Base-by-base conservation (phyloP, 35 echinoderm and acorn worm genomes). In the Stichopus chloronotus region DNA sequence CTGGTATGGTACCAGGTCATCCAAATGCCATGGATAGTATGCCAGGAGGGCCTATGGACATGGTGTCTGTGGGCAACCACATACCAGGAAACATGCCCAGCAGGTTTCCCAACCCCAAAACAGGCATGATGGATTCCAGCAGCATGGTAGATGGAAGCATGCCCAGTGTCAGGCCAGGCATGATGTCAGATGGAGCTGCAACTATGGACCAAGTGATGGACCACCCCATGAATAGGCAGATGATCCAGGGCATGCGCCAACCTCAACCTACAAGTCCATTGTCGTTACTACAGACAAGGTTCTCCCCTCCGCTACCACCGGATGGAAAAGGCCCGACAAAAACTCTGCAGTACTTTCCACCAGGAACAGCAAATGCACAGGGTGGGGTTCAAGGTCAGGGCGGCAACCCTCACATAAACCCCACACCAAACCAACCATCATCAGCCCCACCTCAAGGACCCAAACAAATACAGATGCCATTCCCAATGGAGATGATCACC, bases 321-420 rank as follows among this genome's bases (percentile, higher is more conserved):
- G 97, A 99, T 72, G 95, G 95, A 14, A 99, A 99, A 90, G 97
- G 97, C 90, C 97, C 97, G 65, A 99, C 96, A 79, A 96, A 99
- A 72, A 99, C 97, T n/a, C 84, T 99, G 84, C 97, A 99, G 92
- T 99, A 99, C 92, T 99, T 99, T 76, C 97, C 97, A 2, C 86
- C 93, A 77, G 93, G 90, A 43, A 72, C 85, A 23, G 85, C 91
- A 21, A 95, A 93, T 21, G 84, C 90, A n/a, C 94, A 88, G 57
- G 74, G 78, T 1, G 54, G 78, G 14, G 92, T 79, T 5, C 94
- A 95, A 69, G 95, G 90, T 56, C 97, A 99, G 68, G 88, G 83
- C 11, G 95, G 95, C 16, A 98, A 98, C 88, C 96, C 96, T 0
- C 96, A 98, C 83, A 53, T 98, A 0, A 98, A 98, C 63, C 95